Evolutionary conservation across 2,888 invertebrate genomes (phyloP).

Genomic region (Cyclophora punctaria): DNA sequence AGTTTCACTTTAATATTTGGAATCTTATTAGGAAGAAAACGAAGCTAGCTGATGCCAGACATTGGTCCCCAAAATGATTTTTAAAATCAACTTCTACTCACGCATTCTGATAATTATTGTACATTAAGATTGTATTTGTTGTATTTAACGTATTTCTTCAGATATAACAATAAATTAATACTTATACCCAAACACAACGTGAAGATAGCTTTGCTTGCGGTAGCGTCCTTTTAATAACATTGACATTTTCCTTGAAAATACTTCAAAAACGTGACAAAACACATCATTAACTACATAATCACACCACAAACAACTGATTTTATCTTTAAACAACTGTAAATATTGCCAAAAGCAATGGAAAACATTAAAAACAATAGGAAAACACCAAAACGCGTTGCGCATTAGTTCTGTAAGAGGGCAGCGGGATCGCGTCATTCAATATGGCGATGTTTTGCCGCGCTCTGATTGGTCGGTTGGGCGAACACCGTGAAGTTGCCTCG

Average conservation of each 20-base stretch:
- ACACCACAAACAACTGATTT: conserved; percentile 42
- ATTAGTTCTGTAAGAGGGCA: conserved; percentile 59
- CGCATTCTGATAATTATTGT: no score
- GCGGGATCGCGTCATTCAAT: conserved; percentile 54
- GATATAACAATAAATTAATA: conserved; percentile 5
- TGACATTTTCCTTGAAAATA: conserved; percentile 31
- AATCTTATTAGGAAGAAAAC: no score
- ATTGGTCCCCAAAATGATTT: no score
- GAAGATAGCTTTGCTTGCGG: conserved; percentile 50
- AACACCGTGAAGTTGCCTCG: conserved; percentile 58
- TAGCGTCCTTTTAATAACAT: conserved; percentile 43
- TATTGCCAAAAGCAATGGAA: conserved; percentile 41
- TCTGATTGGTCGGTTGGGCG: conserved; percentile 48
- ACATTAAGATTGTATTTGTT: no score
- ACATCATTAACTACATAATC: conserved; percentile 22
- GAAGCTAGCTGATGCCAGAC: no score
- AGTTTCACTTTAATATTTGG: no score
- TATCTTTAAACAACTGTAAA: conserved; percentile 27
- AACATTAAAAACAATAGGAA: conserved; percentile 56
- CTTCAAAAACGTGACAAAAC: conserved; percentile 21
- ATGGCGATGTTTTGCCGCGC: conserved; percentile 60
- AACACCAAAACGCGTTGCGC: conserved; percentile 45
- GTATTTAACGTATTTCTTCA: no score
- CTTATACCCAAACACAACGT: conserved; percentile 26
- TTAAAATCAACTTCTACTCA: no score